These are phyloP conservation scores for Riptortus pedestris DNA, from an alignment of 1,140 invertebrate species.

Conservation along the genomic window DNA sequence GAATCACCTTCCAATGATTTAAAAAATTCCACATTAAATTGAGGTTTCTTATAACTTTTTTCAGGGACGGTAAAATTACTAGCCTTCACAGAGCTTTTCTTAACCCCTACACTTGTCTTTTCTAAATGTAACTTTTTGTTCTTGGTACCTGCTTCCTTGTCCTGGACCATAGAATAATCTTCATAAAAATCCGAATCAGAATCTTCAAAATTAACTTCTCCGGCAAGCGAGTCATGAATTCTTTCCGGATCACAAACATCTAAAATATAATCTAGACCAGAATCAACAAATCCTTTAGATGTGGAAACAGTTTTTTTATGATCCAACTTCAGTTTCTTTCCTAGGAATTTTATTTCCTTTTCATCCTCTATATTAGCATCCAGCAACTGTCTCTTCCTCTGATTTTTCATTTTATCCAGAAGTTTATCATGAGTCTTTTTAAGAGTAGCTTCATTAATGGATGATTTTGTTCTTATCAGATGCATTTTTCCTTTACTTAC, in stretches of 20 bases:
- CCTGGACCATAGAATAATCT: conserved; percentile 45
- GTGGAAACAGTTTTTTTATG: conserved; percentile 61
- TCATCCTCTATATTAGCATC: conserved; percentile 71
- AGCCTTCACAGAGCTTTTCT: conserved; percentile 27
- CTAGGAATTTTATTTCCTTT: conserved; percentile 61
- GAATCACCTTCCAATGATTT: no score
- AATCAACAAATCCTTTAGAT: conserved; percentile 64
- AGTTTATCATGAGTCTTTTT: conserved; percentile 37
- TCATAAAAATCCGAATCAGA: conserved; percentile 54
- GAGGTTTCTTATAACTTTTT: conserved; percentile 27
- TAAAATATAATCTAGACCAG: conserved; percentile 82
- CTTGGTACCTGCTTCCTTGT: conserved; percentile 29
- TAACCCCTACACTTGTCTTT: conserved; percentile 89
- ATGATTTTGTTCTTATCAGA: conserved; percentile 1
- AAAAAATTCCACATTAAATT: no score
- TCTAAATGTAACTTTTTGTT: conserved; percentile 41
- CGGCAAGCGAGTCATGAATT: conserved; percentile 47
- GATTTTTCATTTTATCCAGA: conserved; percentile 44
- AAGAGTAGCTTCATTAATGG: conserved; percentile 9
- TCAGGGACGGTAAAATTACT: not conserved
- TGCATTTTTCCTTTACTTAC: not conserved
- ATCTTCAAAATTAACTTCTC: conserved; percentile 51
- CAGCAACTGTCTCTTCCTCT: conserved; percentile 50
- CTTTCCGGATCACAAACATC: conserved; percentile 68
- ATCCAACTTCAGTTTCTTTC: conserved; percentile 74